Evolutionary conservation across 2,797 vertebrate genomes (phyloP), one percentile per base, ranked within the genome.

Genomic region (Chromis chromis): DNA sequence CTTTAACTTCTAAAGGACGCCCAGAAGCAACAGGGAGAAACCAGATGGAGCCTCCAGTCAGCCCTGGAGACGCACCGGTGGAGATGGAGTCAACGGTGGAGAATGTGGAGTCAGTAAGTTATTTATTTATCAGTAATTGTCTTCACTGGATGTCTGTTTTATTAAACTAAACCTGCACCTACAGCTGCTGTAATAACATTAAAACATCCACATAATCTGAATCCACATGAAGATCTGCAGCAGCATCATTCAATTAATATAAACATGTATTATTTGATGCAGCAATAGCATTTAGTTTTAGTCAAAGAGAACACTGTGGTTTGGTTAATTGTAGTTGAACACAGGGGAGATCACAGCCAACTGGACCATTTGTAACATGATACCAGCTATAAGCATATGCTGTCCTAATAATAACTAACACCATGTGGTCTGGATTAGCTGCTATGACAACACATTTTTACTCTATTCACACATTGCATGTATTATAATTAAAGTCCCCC

Each of bases 371-470:
- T 87, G 93, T 90, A 95, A 95, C 84, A 55, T 82, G 94, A 95
- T 88, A 82, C 79, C 87, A 73, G 75, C 76, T 82, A 89, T 86
- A 87, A 89, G 74, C 87, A 90, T 83, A 82, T 91, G 86, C 86
- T 90, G 81, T 89, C 76, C 94, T 95, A 95, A 93, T 93, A 94
- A 94, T 95, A 95, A 89, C 92, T 60, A 66, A 56, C 70, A 85
- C 86, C 83, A 88, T 90, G 91, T 89, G 92, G 77, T 84, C 79
- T 74, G 89, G 91, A 90, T 93, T 91, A 82, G 83, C 88, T 88
- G 64, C 86, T 40, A 85, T 77, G 86, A 73, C 85, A 88, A 89
- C 88, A 88, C 64, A 75, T 87, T 85, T 84, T 79, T 83, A 55
- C 65, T 58, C 68, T 48, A 33, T 75, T 83, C 54, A 76, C 67